These are phyloP conservation scores for Thamnophis sirtalis DNA, from an alignment of 2,113 vertebrate species.

Conservation along the genomic window DNA sequence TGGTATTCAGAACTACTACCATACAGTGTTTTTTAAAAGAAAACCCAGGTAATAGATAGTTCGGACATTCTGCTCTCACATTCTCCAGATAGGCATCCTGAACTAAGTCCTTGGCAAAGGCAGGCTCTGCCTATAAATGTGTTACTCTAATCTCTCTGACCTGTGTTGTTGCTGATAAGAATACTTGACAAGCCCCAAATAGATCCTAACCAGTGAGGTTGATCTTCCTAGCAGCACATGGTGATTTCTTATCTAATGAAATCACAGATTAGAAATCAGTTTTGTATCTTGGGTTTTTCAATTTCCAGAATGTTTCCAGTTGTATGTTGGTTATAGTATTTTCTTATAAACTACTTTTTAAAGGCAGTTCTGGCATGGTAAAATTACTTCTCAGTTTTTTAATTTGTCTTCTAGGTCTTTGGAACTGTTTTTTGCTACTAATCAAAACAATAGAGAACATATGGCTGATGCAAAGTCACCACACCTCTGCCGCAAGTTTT, in stretches of 20 bases:
- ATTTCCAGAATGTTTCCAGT: not conserved
- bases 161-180: not conserved
- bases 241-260: not conserved
- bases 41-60: not conserved
- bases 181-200: not conserved
- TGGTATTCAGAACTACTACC: not conserved
- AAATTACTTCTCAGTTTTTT: not conserved
- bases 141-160: not conserved
- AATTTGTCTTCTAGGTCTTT: conserved; percentile 76
- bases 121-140: not conserved
- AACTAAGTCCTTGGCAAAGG: not conserved
- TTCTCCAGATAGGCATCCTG: not conserved
- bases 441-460: conserved; percentile 87
- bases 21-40: not conserved
- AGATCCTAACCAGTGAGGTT: not conserved
- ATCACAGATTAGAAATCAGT: not conserved
- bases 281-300: not conserved
- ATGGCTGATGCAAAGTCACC: conserved; percentile 87
- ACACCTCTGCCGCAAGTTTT: conserved; percentile 92
- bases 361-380: not conserved
- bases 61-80: not conserved
- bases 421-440: conserved; percentile 94
- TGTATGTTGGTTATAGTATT: not conserved
- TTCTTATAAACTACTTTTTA: not conserved
- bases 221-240: not conserved